Base-by-base conservation (phyloP, 2,113 vertebrate species). In the Phoxinus phoxinus region DNA sequence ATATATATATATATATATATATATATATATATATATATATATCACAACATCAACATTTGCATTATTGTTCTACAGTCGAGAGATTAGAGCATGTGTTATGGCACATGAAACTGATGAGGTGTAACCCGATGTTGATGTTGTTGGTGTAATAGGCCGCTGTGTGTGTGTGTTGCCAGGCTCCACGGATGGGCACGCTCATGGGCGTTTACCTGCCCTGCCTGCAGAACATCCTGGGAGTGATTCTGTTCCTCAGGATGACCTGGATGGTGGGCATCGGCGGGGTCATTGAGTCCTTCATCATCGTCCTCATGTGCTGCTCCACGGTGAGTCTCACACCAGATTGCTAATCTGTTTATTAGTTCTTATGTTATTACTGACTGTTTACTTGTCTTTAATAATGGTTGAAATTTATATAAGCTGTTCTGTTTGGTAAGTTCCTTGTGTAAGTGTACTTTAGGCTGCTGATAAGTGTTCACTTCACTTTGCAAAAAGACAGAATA, bases 151-250 rank as follows among this genome's bases (percentile, higher is more conserved):
- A 75, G 46, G 6, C 30, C n/a, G 30, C 9, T 59, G 44, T 65
- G 35, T 80, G 27, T 83, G 61, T 88, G 63, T 83, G 5, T 44
- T 19, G 1, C 4, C 94, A 99, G 98, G 97, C 96, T 17, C 97
- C 98, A 0, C 95, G 96, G 88, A 97, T 99, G 94, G 98, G 98
- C 87, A 99, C 98, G 82, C 96, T 99, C 93, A 99, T 99, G 97
- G 98, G 98, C 0, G 98, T 99, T 77, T 99, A 98, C 91, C 88
- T 99, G 88, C 98, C 98, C 0, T 99, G 98, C 90, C 96, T 99
- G 92, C 98, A 99, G 95, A 99, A 99, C 93, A 99, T 99, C 94
- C 98, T 99, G 2, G 98, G 98, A 0, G 98, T 99, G 90, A 99
- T 99, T 91, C 96, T 99, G 63, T 99, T 99, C 92, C 95, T 99